These are phyloP conservation scores for Asteroscopus sphinx DNA, from an alignment of 2,888 invertebrate species.

Conservation along the genomic window DNA sequence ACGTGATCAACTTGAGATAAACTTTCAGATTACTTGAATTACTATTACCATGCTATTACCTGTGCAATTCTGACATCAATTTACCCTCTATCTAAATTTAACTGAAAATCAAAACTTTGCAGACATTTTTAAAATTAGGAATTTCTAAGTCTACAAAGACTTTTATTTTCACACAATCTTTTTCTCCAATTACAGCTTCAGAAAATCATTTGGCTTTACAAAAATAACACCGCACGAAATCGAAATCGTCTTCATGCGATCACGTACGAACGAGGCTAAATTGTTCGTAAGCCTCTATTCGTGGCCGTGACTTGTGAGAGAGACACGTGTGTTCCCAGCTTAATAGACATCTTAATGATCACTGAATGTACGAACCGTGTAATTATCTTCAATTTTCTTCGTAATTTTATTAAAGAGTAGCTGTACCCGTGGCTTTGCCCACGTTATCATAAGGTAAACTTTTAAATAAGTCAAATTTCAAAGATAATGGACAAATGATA, in stretches of 20 bases:
- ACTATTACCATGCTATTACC: too few species aligned
- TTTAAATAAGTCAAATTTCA: too few species aligned
- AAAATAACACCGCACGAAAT: constrained; percentile 39
- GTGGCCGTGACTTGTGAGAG: constrained; percentile 51
- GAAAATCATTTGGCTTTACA: constrained; percentile 35
- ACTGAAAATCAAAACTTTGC: neutral
- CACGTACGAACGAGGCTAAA: constrained; percentile 47
- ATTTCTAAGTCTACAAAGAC: constrained; percentile 2
- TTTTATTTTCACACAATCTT: constrained; percentile 1
- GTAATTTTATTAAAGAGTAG: constrained; percentile 32
- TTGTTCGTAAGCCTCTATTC: constrained; percentile 54
- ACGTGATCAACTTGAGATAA: too few species aligned
- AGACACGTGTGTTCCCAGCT: constrained; percentile 45
- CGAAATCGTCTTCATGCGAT: constrained; percentile 33
- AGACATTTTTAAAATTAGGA: too few species aligned
- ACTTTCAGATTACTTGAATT: too few species aligned
- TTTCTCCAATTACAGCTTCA: constrained; percentile 20
- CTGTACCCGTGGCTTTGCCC: too few species aligned
- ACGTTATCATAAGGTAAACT: too few species aligned
- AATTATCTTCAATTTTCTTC: constrained; percentile 44
- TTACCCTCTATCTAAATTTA: neutral
- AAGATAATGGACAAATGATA: too few species aligned
- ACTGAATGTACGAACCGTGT: constrained; percentile 37
- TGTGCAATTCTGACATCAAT: too few species aligned
- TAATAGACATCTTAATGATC: constrained; percentile 59